Conservation (phyloP, 2,113 vertebrate species). For the Oncorhynchus nerka region DNA sequence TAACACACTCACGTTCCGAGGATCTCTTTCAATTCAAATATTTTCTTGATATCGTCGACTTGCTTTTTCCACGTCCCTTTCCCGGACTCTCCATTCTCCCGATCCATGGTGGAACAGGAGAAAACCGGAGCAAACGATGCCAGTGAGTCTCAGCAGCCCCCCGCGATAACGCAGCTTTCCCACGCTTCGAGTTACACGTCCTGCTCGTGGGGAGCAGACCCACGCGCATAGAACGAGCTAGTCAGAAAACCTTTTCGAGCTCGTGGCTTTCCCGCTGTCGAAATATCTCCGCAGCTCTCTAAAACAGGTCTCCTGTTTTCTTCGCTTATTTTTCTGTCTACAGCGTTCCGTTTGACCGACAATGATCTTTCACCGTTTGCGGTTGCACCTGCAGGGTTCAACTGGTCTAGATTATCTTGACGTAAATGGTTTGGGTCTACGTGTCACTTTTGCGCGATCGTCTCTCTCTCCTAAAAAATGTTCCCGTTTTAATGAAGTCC, state of each 20-base stretch:
- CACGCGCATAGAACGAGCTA: neutral
- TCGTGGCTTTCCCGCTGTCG: slow-evolving; percentile 2
- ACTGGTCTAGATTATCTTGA: slow-evolving; percentile 21
- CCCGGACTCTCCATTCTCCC: slow-evolving; percentile 89
- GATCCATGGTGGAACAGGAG: slow-evolving; percentile 80
- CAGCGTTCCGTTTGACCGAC: neutral
- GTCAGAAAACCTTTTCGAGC: neutral
- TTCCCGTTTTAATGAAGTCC: neutral
- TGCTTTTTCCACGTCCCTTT: slow-evolving; percentile 91
- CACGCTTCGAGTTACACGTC: slow-evolving; percentile 60
- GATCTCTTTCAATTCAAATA: slow-evolving; percentile 94
- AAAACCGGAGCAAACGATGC: slow-evolving; percentile 9
- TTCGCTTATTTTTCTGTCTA: slow-evolving; percentile 4
- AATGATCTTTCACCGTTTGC: neutral
- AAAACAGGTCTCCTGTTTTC: neutral
- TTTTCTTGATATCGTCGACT: slow-evolving; percentile 92
- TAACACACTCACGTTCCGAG: slow-evolving; percentile 91
- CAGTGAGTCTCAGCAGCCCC: slow-evolving; percentile 62
- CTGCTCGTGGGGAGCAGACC: slow-evolving; percentile 51
- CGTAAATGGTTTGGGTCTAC: slow-evolving; percentile 31
- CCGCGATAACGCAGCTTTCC: slow-evolving; percentile 59
- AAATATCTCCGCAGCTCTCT: slow-evolving; percentile 42
- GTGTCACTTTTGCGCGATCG: neutral
- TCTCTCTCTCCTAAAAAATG: neutral
- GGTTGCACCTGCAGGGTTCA: slow-evolving; percentile 24